Evolutionary conservation across 1,140 invertebrate genomes (phyloP), one percentile per base, ranked within the genome.

Genomic region (Pristionchus pacificus): DNA sequence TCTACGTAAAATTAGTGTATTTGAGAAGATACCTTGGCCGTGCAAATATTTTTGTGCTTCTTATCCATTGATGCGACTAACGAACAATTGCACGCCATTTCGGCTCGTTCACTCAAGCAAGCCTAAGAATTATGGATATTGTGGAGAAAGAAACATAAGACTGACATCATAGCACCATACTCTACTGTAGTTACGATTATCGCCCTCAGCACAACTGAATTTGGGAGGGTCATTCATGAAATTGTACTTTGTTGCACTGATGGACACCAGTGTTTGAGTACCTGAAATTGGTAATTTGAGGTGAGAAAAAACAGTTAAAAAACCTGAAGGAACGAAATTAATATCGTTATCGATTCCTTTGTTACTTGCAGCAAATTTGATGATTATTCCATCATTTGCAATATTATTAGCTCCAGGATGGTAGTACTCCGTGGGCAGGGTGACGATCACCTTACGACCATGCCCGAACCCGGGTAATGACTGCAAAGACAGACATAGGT

Each of bases 221-320:
- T 74, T 38, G 1, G 79, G 79, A 29, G 79, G 78, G 70, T 80
- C 79, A 59, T 80, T 74, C 67, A 78, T 80, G 58, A 80, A 80
- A 38, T 80, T 79, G 66, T 80, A 80, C n/a, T 69, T 59, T 19
- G 79, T 80, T 29, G 78, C 79, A 0, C 69, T 71, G n/a, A 80
- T 49, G 13, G 80, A 77, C 29, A 80, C 75, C 30, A 80, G 81
- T 32, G 79, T 79, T 71, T 80, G 79, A 10, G 79, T 74, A 13
- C 78, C 78, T 68, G 61, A 55, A 73, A 63, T 19, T 49, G 38
- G 38, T 49, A 19, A 49, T 49, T 49, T 10, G 38, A 49, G 38
- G 38, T 19, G 38, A 49, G 38, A 49, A 49, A 49, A 10, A 19
- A 49, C 6, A 19, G 38, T 10, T 49, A 49, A 10, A 19, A 2